phyloP scores from a whole-genome alignment of 2,888 invertebrate genomes.

The Schizaphis graminum region DNA sequence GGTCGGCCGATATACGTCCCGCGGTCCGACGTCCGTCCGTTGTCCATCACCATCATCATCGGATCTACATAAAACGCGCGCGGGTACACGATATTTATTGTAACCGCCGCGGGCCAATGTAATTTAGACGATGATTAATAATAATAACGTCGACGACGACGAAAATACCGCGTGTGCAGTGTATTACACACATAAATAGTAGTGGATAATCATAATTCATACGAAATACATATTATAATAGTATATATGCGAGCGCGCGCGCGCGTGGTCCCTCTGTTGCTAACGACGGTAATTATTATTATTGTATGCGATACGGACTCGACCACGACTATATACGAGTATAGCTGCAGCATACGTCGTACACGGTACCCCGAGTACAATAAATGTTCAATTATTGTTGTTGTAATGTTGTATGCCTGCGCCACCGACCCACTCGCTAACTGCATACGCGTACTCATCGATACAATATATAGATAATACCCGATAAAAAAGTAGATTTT shows the following conservation, averaged over 20 bases:
- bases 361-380: not conserved
- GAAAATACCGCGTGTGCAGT: not conserved
- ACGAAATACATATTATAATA: no score
- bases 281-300: slow-evolving; percentile 42
- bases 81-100: not conserved
- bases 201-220: not conserved
- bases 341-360: not conserved
- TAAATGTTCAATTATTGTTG: not conserved
- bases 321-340: not conserved
- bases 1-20: no score
- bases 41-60: slow-evolving; percentile 19
- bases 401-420: no score
- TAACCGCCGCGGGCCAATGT: slow-evolving; percentile 10
- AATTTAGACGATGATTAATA: slow-evolving; percentile 60
- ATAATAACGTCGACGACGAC: slow-evolving; percentile 23
- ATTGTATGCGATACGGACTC: not conserved
- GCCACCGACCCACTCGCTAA: no score
- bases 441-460: no score
- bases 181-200: not conserved
- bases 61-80: not conserved
- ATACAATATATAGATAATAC: no score
- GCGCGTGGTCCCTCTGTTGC: slow-evolving; percentile 26
- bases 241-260: not conserved
- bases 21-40: not conserved
- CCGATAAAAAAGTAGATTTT: no score